phyloP scores from a whole-genome alignment of 2,113 vertebrate genomes.

The Balaeniceps rex region DNA sequence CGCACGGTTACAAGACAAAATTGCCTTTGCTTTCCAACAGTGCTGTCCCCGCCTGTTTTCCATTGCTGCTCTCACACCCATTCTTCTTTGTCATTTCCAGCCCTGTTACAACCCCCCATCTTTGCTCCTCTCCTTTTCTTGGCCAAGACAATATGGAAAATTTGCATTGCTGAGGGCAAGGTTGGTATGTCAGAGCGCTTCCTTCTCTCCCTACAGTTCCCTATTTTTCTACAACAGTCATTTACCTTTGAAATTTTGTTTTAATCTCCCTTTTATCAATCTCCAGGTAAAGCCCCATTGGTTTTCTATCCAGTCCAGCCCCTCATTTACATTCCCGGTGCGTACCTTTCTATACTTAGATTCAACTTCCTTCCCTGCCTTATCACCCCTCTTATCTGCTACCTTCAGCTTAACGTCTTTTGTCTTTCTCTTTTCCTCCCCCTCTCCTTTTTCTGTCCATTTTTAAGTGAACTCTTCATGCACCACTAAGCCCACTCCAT shows the following conservation, averaged over 20 bases:
- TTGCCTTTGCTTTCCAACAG: neutral
- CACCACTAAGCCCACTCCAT: constrained; percentile 58
- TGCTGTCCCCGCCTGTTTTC: neutral
- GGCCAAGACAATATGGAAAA: neutral
- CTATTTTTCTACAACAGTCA: neutral
- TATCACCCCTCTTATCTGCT: neutral
- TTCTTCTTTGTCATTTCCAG: constrained; percentile 2
- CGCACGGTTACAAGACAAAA: neutral
- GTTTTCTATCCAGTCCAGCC: neutral
- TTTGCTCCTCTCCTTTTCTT: neutral
- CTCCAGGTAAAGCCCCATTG: neutral
- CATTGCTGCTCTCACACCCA: neutral
- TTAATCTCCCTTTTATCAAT: constrained; percentile 19
- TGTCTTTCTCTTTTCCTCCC: neutral
- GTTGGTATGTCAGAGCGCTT: neutral
- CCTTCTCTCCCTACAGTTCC: neutral
- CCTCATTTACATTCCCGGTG: neutral
- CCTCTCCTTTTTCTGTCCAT: constrained; percentile 11
- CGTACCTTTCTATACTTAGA: neutral
- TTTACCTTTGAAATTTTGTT: constrained; percentile 25
- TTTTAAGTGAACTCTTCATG: constrained; percentile 62
- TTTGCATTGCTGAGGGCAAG: neutral
- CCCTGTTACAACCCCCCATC: neutral
- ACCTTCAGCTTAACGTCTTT: neutral
- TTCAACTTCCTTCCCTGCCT: neutral